These are phyloP conservation scores for Schrankia costaestrigalis DNA, from an alignment of 2,888 invertebrate species.

Conservation along the genomic window DNA sequence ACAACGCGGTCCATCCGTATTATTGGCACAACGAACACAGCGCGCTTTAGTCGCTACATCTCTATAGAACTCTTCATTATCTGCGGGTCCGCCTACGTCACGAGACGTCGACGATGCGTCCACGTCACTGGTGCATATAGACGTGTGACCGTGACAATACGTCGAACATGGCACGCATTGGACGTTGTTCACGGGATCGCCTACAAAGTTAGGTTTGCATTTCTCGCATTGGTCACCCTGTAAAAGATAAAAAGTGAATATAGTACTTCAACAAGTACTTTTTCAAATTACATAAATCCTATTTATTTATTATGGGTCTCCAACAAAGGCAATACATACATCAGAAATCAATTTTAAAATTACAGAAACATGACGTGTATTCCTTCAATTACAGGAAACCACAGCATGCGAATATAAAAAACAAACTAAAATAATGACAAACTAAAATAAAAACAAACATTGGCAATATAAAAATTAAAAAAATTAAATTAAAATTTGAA, in stretches of 20 bases:
- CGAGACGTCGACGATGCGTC: constrained; percentile 62
- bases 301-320: no score
- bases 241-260: constrained; percentile 6
- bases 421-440: no score
- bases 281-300: no score
- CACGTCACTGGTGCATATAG: constrained; percentile 86
- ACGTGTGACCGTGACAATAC: constrained; percentile 94
- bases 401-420: no score
- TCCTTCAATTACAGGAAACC: no score
- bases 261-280: not conserved
- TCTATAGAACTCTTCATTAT: constrained; percentile 82
- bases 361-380: no score
- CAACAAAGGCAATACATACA: no score
- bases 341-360: no score
- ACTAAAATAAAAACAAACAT: no score
- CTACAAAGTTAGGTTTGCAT: constrained; percentile 94
- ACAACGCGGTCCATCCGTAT: constrained; percentile 90
- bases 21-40: constrained; percentile 91
- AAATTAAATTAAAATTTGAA: no score
- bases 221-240: constrained; percentile 94
- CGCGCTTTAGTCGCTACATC: constrained; percentile 84
- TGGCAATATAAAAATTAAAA: no score
- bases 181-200: constrained; percentile 92
- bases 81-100: constrained; percentile 76
- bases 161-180: constrained; percentile 93